These are phyloP conservation scores for Gobiocypris rarus DNA, from an alignment of 2,113 vertebrate genomes.

Conservation along the genomic window DNA sequence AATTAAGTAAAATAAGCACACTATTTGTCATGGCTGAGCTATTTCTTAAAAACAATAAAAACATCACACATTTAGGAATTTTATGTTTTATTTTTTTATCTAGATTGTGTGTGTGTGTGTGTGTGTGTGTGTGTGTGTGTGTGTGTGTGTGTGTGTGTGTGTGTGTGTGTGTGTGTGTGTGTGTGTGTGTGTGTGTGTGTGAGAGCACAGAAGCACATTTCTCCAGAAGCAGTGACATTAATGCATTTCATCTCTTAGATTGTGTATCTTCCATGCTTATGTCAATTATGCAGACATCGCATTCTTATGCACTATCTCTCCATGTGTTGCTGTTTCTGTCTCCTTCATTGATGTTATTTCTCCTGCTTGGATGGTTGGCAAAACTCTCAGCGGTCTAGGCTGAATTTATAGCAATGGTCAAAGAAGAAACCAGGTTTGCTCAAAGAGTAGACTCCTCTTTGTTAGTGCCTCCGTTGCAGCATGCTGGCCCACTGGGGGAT, in stretches of 20 bases:
- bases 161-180: not conserved
- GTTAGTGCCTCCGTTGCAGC: constrained; percentile 3
- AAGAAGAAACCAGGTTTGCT: constrained; percentile 25
- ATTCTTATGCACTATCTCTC: not conserved
- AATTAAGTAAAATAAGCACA: not conserved
- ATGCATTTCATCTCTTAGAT: not conserved
- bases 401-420: constrained; percentile 17
- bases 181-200: not conserved
- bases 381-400: not conserved
- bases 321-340: not conserved
- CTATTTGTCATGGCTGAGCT: not conserved
- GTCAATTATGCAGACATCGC: not conserved
- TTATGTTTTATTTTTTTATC: too few species aligned
- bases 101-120: not conserved
- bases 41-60: not conserved
- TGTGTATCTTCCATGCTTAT: not conserved
- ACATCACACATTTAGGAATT: not conserved
- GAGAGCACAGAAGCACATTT: not conserved
- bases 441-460: constrained; percentile 25
- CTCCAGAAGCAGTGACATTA: not conserved
- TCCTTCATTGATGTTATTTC: constrained; percentile 20
- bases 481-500: constrained; percentile 1
- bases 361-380: not conserved
- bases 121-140: not conserved
- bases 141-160: not conserved